These are phyloP conservation scores for Scaptomyza graminum DNA, from an alignment of 1,140 invertebrate genomes.

Conservation along the genomic window DNA sequence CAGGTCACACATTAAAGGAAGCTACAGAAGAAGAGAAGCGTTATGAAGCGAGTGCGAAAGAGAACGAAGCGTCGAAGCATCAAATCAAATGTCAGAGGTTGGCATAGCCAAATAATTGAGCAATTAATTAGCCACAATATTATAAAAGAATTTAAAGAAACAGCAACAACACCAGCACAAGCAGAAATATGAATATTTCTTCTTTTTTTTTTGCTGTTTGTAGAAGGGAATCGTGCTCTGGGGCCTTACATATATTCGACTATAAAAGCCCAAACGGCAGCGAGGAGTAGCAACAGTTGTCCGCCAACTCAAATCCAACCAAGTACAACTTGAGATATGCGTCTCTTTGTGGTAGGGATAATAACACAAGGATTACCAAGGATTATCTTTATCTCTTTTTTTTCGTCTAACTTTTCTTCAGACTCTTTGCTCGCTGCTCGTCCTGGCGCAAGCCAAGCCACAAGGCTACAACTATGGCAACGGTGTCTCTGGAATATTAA, in stretches of 20 bases:
- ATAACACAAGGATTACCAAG: constrained; percentile 19
- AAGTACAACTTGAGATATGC: constrained; percentile 57
- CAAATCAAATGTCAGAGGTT: constrained; percentile 79
- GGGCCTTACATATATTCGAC: constrained; percentile 35
- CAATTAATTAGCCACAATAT: constrained; percentile 72
- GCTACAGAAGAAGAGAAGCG: constrained; percentile 6
- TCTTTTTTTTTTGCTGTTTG: constrained; percentile 18
- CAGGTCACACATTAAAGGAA: constrained; percentile 75
- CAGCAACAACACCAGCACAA: constrained; percentile 31
- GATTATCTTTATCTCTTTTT: constrained; percentile 2
- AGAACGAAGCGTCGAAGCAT: constrained; percentile 15
- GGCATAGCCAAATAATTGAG: constrained; percentile 74
- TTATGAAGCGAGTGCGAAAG: constrained; percentile 15
- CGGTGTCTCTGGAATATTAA: constrained; percentile 63
- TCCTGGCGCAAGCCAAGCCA: constrained; percentile 67
- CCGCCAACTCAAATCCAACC: constrained; percentile 63
- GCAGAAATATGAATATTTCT: constrained; percentile 52
- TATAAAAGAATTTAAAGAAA: constrained; percentile 46
- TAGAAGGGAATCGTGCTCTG: constrained; percentile 38
- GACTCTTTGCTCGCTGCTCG: constrained; percentile 63
- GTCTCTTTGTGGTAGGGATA: constrained; percentile 74
- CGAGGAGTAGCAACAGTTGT: constrained; percentile 70
- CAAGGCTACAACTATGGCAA: constrained; percentile 78
- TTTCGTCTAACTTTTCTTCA: constrained; percentile 17
- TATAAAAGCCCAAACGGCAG: constrained; percentile 69